Evolutionary conservation across 2,113 vertebrate genomes (phyloP), one percentile per base, ranked within the genome.

Genomic region (Ascaphus truei): DNA sequence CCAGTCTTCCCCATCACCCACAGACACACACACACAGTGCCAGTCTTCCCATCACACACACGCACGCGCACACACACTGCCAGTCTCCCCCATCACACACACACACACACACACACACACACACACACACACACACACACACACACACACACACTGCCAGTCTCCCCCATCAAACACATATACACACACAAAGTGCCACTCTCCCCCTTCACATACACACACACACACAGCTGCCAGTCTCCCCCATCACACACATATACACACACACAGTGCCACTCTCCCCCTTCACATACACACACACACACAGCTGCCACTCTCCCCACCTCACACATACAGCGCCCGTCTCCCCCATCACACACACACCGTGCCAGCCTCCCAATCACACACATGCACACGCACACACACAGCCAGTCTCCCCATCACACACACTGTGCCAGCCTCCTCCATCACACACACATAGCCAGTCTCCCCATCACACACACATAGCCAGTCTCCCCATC

Each of bases 21-120:
- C n/a, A n/a, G n/a, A n/a, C 36, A 26, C 47, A 10, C 13, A 16
- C 5, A 30, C 41, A 63, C 45, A 26, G 22, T 61, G 23, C 1
- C 11, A 45, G 59, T 62, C 27, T 59, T 37, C 39, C 59, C 47
- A 26, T 47, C 59, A 62, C 27, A 62, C 59, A 33, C 41, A 47
- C n/a, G 15, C 45, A 47, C 47, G 59, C 47, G 9, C 59, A 36
- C 61, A 48, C 45, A 23, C 45, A 51, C 26, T 23, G 29, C 34
- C 7, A 22, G 20, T 11, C 12, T 26, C n/a, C 3, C 26, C 45
- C 29, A 34, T 51, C 36, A 26, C 47, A 10, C 13, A 16, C 5
- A 30, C 41, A 63, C 45, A 26, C 18, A 43, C 18, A 1, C 11
- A 45, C 39, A 47, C 27, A 37, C 36, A 37, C 59, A 47, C 41